A percentile compares a stretch with the other conserved stretches of the same genome.
Conservation (phyloP, 2,113 vertebrate species). For the Sinocyclocheilus maitianheensis region DNA sequence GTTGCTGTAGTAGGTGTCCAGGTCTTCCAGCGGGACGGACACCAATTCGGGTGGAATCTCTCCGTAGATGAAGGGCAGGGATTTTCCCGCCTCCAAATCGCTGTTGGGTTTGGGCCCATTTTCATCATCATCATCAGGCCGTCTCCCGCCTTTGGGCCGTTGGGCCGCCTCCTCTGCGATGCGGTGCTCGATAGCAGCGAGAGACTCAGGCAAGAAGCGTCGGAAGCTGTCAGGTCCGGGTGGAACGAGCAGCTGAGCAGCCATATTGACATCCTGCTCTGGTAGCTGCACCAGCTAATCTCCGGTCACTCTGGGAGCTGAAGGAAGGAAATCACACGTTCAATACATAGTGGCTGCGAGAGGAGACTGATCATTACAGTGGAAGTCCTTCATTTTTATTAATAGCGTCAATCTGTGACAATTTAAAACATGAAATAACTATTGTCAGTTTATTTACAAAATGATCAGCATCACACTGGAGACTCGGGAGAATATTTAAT, state of each 20-base stretch:
- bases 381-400: neutral
- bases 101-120: constrained; percentile 92
- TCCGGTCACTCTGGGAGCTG: constrained; percentile 85
- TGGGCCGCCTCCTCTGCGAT: constrained; percentile 90
- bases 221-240: constrained; percentile 98
- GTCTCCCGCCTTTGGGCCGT: constrained; percentile 84
- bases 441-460: neutral
- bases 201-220: constrained; percentile 92
- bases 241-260: constrained; percentile 97
- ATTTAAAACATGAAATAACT: neutral
- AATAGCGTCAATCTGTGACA: neutral
- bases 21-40: constrained; percentile 93
- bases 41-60: constrained; percentile 88
- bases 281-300: constrained; percentile 87
- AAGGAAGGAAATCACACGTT: constrained; percentile 48
- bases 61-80: constrained; percentile 94
- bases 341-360: constrained; percentile 41
- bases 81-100: constrained; percentile 97
- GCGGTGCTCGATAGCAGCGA: constrained; percentile 92
- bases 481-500: neutral
- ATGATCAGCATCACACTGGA: neutral
- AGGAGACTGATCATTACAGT: neutral
- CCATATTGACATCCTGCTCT: constrained; percentile 99
- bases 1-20: constrained; percentile 92
- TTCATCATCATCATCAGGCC: constrained; percentile 84